Conservation (phyloP, 2,888 invertebrate species). For the Therioaphis trifolii region DNA sequence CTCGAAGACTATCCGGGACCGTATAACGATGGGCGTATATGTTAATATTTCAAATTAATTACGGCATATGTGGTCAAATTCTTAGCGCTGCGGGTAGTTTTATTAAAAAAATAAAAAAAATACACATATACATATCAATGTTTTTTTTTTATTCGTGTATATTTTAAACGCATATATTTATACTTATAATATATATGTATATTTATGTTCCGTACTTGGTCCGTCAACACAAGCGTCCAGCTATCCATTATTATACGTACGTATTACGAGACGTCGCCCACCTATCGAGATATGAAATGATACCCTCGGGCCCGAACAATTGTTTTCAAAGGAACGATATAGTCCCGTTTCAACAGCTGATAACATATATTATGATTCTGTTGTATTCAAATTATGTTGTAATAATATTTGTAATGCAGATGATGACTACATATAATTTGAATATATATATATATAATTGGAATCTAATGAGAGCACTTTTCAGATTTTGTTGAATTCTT, state of each 20-base stretch:
- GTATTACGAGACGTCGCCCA: conserved; percentile 55
- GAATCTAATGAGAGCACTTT: no score
- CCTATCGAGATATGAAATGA: conserved; percentile 55
- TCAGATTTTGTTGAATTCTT: no score
- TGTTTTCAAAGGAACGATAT: conserved; percentile 28
- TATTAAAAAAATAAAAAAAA: conserved; percentile 42
- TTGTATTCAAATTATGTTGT: conserved; percentile 24
- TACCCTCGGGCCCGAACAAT: conserved; percentile 34
- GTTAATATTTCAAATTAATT: conserved; percentile 62
- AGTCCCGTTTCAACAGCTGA: conserved; percentile 31
- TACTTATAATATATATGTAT: background rate
- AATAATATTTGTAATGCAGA: no score
- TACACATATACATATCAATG: conserved; percentile 16
- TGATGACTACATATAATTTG: no score
- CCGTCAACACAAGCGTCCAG: conserved; percentile 51
- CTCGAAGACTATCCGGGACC: conserved; percentile 29
- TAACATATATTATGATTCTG: background rate
- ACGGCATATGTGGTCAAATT: conserved; percentile 49
- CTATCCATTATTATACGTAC: conserved; percentile 45
- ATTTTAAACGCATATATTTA: background rate
- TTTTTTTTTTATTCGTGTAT: background rate
- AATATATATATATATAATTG: no score
- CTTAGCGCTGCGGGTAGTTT: conserved; percentile 61
- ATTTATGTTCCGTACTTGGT: conserved; percentile 20
- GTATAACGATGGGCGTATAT: conserved; percentile 46